Base-by-base conservation (phyloP, 2,797 vertebrate genomes). In the Crax fasciolata region DNA sequence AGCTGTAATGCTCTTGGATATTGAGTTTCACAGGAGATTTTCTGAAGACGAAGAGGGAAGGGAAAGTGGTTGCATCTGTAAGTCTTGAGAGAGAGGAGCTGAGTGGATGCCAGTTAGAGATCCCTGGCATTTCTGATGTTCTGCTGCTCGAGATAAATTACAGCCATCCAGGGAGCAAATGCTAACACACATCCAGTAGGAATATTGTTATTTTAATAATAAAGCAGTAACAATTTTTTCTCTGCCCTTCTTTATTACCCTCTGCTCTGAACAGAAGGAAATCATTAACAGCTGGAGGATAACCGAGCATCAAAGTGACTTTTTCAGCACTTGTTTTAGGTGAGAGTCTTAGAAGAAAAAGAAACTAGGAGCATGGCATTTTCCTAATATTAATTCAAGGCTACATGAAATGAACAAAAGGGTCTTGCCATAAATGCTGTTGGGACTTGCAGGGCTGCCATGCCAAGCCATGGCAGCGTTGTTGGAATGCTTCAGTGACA, bases 171-270 rank as follows among this genome's bases (percentile, higher is more conserved):
- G 77, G 32, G 51, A 82, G 66, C 48, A 87, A 76, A 89, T 44
- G 67, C 38, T 87, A 76, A 39, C 48, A 41, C 19, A 39, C 54
- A 21, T 83, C 30, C 0, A 0, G 35, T n/a, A 87, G 63, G 43
- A 84, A 80, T 87, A 61, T 39, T 84, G 52, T 62, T 89, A 46
- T 90, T 87, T 68, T 84, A 89, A 91, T 72, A 91, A 90, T 73
- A 81, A 88, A 72, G 43, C 73, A 38, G 46, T 57, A 89, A 71
- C 65, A 91, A 7, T 63, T 81, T 65, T 71, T 72, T 46, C 30
- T 86, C 57, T 93, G 66, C 30, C 46, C 57, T 90, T 85, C 54
- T 88, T 78, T 67, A 70, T 70, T 82, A 75, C 32, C 71, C 70
- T 93, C 61, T 93, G 35, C 23, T 67, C 57, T 51, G 61, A 96